These are phyloP conservation scores for Lysiphlebus fabarum DNA, from an alignment of 1,140 invertebrate genomes.

Conservation along the genomic window DNA sequence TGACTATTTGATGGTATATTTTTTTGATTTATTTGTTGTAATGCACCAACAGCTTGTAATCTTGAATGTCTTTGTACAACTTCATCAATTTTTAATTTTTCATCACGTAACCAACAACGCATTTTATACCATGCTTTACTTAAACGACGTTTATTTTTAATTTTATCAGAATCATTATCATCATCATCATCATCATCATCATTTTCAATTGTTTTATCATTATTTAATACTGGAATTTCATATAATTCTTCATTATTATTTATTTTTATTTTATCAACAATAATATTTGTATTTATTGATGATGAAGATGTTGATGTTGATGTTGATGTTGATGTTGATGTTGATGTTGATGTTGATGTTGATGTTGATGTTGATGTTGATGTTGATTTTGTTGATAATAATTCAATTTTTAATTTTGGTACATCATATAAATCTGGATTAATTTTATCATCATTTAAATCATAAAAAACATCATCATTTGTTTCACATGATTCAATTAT, in stretches of 20 bases:
- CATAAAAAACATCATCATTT: neutral
- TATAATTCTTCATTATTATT: too few relatives aligned
- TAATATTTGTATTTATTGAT: too few relatives aligned
- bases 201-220: too few relatives aligned
- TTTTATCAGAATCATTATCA: neutral
- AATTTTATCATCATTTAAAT: neutral
- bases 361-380: neutral
- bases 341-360: too few relatives aligned
- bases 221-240: too few relatives aligned
- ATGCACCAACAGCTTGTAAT: slow-evolving; percentile 48
- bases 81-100: slow-evolving; percentile 51
- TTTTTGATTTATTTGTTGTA: neutral
- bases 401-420: neutral
- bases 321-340: neutral
- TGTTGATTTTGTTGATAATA: neutral
- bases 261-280: too few relatives aligned
- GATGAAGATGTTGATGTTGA: too few relatives aligned
- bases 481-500: neutral
- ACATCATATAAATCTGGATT: slow-evolving; percentile 8
- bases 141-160: slow-evolving; percentile 47
- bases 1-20: slow-evolving; percentile 13
- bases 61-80: slow-evolving; percentile 54
- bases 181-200: too few relatives aligned
- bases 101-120: slow-evolving; percentile 57
- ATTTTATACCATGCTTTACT: slow-evolving; percentile 56